These are phyloP conservation scores for Andrena flavipes DNA, from an alignment of 2,888 invertebrate species.

Conservation along the genomic window DNA sequence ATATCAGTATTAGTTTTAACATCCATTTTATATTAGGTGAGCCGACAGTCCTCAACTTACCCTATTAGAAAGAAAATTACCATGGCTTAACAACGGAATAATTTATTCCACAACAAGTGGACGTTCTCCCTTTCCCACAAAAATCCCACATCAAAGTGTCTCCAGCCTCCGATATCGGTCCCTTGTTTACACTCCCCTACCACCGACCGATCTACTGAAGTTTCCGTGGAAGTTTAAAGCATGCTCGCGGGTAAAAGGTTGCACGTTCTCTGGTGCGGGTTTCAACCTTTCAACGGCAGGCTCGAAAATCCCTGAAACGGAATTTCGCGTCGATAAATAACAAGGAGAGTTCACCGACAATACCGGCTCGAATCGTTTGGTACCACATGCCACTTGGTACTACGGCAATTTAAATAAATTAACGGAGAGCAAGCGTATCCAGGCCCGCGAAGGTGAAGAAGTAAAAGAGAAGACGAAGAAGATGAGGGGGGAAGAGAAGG, in stretches of 20 bases:
- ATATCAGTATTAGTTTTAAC: no score
- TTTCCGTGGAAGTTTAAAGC: neutral
- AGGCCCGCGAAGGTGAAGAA: constrained; percentile 31
- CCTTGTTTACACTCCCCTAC: neutral
- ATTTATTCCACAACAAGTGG: constrained; percentile 12
- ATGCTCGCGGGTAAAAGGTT: neutral
- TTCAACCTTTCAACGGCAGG: constrained; percentile 2
- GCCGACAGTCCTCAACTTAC: no score
- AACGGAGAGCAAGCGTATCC: constrained; percentile 74
- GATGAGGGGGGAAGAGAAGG: constrained; percentile 1
- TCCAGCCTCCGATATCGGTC: neutral
- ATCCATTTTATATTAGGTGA: no score
- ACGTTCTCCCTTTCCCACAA: neutral
- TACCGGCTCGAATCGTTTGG: constrained; percentile 75
- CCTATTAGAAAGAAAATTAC: no score
- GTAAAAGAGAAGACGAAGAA: constrained; percentile 15
- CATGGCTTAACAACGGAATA: no score
- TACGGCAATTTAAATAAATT: constrained; percentile 82
- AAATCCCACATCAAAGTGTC: neutral
- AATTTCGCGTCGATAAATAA: constrained; percentile 77
- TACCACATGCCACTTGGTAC: constrained; percentile 74
- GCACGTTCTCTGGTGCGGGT: constrained; percentile 18
- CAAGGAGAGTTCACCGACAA: constrained; percentile 76
- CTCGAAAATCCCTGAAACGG: constrained; percentile 69
- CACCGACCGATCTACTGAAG: neutral